Evolutionary conservation across 1,140 invertebrate genomes (phyloP), one percentile per base, ranked within the genome.

Genomic region (Phymorhynchus buccinoides): DNA sequence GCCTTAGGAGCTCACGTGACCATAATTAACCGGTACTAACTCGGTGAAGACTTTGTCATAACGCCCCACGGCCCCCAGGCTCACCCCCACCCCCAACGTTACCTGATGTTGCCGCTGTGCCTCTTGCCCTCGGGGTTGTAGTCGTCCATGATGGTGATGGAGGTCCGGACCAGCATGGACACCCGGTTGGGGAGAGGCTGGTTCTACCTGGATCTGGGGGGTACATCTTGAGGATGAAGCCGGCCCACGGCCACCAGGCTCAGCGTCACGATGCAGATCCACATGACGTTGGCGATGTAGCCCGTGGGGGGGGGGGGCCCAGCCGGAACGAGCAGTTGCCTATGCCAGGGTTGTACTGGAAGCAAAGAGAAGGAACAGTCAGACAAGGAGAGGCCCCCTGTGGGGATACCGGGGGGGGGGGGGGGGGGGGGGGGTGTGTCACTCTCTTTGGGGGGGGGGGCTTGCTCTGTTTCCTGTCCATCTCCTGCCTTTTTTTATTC

Each of bases 271-370:
- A 93, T 93, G 27, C 89, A 85, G 62, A 93, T 91, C 93, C 93
- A 93, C 91, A 93, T 93, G 14, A 91, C 87, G 86, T 93, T 86
- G n/a, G 91, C 92, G 0, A 93, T 90, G 79, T 93, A 93, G 71
- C 91, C 92, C 1, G 90, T 91, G 4, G 91, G 88, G 79, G 91
- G 4, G 91, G 88, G 79, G 91, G 88, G 77, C 92, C 92, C 41
- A 92, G 90, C 18, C 88, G 86, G 86, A 93, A 93, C 37, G 92
- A 88, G 82, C 93, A 93, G 86, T 90, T 92, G 12, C 92, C 92
- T 37, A 93, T 91, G 37, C 90, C 88, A 0, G 89, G 88, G 84
- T 93, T 90, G 86, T 91, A 93, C 77, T 90, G 89, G 87, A 93
- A 93, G 88, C 91, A 89, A n/a, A n/a, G n/a, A n/a, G n/a, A n/a